These are phyloP conservation scores for Epinephelus coioides DNA, from an alignment of 2,797 vertebrate genomes.

Conservation along the genomic window DNA sequence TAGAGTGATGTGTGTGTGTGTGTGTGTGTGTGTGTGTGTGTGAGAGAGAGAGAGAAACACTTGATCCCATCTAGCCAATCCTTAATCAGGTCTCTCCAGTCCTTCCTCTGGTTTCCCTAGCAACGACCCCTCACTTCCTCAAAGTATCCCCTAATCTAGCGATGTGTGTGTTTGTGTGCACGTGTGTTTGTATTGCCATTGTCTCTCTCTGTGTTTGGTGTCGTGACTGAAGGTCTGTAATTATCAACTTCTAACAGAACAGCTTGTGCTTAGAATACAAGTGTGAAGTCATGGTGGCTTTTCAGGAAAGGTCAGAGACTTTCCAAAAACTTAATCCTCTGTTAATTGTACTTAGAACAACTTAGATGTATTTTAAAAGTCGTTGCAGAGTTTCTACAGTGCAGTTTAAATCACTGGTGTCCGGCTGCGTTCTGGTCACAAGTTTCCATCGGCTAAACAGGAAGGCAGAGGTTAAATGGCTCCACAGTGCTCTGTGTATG, in stretches of 20 bases:
- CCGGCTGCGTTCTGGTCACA: constrained; percentile 63
- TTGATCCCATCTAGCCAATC: constrained; percentile 64
- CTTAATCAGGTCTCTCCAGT: constrained; percentile 66
- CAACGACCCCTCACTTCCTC: constrained; percentile 64
- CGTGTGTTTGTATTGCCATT: neutral
- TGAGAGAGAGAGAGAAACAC: constrained; percentile 13
- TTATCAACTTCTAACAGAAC: too few species aligned
- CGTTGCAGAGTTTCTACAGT: neutral
- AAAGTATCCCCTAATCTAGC: constrained; percentile 44
- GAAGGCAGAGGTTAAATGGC: constrained; percentile 73
- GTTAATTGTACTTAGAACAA: neutral
- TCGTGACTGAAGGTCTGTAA: neutral
- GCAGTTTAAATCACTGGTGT: constrained; percentile 11
- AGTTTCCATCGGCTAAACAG: constrained; percentile 77
- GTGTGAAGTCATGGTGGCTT: too few species aligned
- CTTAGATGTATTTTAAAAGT: too few species aligned
- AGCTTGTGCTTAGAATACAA: too few species aligned
- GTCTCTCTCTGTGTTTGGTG: neutral
- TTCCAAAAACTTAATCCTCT: too few species aligned
- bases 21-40: neutral
- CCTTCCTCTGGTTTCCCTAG: constrained; percentile 63
- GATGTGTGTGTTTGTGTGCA: constrained; percentile 25
- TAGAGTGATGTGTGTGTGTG: neutral
- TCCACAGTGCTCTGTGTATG: constrained; percentile 35
- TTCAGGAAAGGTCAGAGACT: too few species aligned